phyloP scores from a whole-genome alignment of 2,888 invertebrate genomes.

The Leuctra nigra region DNA sequence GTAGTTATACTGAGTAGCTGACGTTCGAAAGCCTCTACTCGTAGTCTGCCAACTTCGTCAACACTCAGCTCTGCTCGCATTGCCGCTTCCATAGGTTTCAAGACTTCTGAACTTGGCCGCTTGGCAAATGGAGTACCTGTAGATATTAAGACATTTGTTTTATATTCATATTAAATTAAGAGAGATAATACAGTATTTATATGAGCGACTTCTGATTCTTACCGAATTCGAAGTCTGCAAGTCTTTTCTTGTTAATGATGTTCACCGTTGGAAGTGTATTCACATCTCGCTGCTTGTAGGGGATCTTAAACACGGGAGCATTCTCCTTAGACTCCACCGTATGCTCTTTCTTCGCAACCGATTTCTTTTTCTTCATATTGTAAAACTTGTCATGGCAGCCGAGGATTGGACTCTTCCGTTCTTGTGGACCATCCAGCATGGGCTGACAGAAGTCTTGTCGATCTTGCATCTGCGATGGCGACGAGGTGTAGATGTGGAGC shows the following conservation, averaged over 20 bases:
- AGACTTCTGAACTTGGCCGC: background rate
- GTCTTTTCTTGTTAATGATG: background rate
- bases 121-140: constrained; percentile 23
- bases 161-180: no score
- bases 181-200: no score
- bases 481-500: constrained; percentile 22
- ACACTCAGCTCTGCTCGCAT: background rate
- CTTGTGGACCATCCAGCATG: constrained; percentile 11
- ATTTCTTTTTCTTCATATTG: constrained; percentile 2
- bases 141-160: no score
- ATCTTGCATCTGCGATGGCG: constrained; percentile 27
- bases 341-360: background rate
- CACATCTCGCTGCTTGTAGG: background rate
- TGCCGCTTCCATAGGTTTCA: background rate
- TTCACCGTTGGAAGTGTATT: background rate
- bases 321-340: background rate
- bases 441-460: constrained; percentile 19
- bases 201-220: no score
- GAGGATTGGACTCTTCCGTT: constrained; percentile 25
- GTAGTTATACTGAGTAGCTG: background rate
- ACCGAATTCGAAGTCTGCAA: constrained; percentile 4
- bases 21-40: background rate
- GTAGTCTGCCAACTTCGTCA: background rate
- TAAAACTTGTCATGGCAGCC: constrained; percentile 18
- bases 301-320: background rate